phyloP scores from a whole-genome alignment of 2,113 vertebrate species.

The Vidua chalybeata region DNA sequence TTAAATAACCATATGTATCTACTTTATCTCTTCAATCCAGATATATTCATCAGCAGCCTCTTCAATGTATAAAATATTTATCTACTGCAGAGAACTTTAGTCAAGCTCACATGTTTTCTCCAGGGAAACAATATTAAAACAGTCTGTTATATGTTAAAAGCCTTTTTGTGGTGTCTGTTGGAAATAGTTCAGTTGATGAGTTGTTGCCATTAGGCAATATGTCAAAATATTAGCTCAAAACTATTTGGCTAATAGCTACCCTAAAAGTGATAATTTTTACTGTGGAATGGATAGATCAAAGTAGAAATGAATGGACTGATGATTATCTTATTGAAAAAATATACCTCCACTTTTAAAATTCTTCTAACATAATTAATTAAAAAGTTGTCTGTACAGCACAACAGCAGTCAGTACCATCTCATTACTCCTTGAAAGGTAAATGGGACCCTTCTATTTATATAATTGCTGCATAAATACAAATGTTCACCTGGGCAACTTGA shows the following conservation, averaged over 20 bases:
- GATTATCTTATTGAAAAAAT: neutral
- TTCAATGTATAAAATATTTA: conserved; percentile 21
- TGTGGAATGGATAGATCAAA: neutral
- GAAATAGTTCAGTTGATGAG: neutral
- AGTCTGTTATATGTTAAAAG: conserved; percentile 10
- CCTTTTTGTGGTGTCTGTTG: neutral
- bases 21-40: neutral
- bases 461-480: neutral
- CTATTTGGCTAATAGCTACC: neutral
- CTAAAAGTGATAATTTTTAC: neutral
- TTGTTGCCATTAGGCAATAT: neutral
- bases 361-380: neutral
- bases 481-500: neutral
- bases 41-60: neutral
- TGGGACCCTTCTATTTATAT: neutral
- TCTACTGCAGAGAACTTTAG: neutral
- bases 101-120: neutral
- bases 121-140: neutral
- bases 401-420: neutral
- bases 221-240: neutral
- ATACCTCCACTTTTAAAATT: neutral
- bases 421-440: neutral
- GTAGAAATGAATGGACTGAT: neutral
- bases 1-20: neutral
- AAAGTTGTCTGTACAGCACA: neutral